Conservation (phyloP, 2,113 vertebrate genomes). For the Clarias magur region DNA sequence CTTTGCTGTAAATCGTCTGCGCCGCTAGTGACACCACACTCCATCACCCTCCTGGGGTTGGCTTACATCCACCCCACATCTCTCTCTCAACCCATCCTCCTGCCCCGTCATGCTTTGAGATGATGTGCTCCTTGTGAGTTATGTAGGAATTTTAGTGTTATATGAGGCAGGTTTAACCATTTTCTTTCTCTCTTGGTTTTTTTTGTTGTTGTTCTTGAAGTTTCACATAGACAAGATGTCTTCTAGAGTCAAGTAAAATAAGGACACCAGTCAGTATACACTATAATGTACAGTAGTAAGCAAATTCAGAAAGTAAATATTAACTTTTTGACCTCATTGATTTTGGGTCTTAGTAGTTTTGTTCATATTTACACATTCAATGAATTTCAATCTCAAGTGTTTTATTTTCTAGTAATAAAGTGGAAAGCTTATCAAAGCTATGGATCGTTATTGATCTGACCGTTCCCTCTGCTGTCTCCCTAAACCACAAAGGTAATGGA, state of each 20-base stretch:
- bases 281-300: background rate
- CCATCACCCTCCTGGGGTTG: conserved; percentile 82
- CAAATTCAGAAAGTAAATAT: background rate
- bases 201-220: conserved; percentile 58
- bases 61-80: conserved; percentile 48
- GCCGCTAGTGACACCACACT: conserved; percentile 97
- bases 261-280: background rate
- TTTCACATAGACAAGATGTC: conserved; percentile 28
- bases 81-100: conserved; percentile 40
- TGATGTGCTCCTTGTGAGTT: conserved; percentile 95
- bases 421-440: background rate
- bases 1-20: conserved; percentile 94
- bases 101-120: conserved; percentile 69
- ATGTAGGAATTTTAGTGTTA: conserved; percentile 92
- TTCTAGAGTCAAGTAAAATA: background rate
- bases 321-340: background rate
- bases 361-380: background rate
- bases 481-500: conserved; percentile 54
- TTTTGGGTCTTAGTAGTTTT: background rate
- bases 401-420: conserved; percentile 30
- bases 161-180: conserved; percentile 76
- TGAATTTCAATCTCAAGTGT: conserved; percentile 1
- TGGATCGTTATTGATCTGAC: conserved; percentile 29
- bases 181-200: conserved; percentile 53
- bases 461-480: conserved; percentile 20